Evolutionary conservation across 2,797 vertebrate genomes (phyloP).

Genomic region (Poeciliopsis presidionis): DNA sequence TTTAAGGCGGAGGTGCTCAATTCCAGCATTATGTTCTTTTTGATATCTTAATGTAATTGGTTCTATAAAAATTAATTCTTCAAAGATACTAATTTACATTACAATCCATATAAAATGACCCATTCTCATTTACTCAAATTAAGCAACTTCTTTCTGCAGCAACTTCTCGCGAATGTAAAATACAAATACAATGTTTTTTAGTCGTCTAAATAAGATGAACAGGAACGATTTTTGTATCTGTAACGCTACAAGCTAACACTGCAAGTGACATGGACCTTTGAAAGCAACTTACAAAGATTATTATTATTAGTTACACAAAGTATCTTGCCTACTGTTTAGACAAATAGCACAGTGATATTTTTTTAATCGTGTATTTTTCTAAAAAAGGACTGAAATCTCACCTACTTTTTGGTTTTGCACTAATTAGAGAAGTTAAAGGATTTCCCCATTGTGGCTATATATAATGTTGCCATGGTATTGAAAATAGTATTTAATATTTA

Average conservation of each 20-base stretch:
- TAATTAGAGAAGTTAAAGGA: not conserved
- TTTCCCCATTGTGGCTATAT: not conserved
- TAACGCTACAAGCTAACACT: not conserved
- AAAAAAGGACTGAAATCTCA: not conserved
- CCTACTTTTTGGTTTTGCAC: not conserved
- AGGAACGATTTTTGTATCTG: not conserved
- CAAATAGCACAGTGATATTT: not conserved
- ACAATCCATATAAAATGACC: not conserved
- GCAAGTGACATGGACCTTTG: not conserved
- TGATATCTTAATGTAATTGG: not conserved
- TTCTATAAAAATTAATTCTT: not conserved
- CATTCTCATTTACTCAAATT: not conserved
- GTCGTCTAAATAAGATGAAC: not conserved
- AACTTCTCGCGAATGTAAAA: not conserved
- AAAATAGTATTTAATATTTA: not conserved
- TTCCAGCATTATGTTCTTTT: not conserved
- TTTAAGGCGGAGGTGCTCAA: constrained; percentile 6
- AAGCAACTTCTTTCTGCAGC: not conserved
- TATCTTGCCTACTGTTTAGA: not conserved
- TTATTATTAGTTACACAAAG: not conserved
- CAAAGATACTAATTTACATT: not conserved
- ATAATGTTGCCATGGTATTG: not conserved
- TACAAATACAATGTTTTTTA: not conserved
- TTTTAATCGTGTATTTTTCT: not conserved
- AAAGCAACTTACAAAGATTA: not conserved